These are phyloP conservation scores for Theretra japonica DNA, from an alignment of 2,888 invertebrate species.

Conservation along the genomic window DNA sequence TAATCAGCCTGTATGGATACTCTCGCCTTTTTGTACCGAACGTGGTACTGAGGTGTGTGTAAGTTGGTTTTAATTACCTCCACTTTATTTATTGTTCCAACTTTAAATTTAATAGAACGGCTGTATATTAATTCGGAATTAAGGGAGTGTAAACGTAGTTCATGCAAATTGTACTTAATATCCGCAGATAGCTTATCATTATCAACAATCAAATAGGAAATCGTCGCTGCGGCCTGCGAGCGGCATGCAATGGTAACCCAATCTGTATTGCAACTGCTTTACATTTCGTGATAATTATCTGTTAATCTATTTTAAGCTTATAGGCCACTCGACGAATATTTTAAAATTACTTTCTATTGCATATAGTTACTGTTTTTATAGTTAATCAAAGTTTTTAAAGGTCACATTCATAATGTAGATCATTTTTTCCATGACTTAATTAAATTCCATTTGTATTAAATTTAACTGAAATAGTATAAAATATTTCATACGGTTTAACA, in stretches of 20 bases:
- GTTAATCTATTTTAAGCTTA: background rate
- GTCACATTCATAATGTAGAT: too few relatives aligned
- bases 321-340: background rate
- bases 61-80: constrained; percentile 21
- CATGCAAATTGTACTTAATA: background rate
- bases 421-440: too few relatives aligned
- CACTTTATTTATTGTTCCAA: background rate
- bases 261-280: background rate
- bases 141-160: background rate
- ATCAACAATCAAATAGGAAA: constrained; percentile 4
- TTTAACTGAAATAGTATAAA: too few relatives aligned
- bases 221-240: background rate
- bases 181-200: constrained; percentile 4
- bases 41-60: background rate
- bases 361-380: background rate
- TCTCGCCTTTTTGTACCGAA: constrained; percentile 35
- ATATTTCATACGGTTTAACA: too few relatives aligned
- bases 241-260: constrained; percentile 23
- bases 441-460: too few relatives aligned
- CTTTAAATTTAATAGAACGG: constrained; percentile 4
- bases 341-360: background rate
- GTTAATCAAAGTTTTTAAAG: too few relatives aligned
- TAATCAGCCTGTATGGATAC: constrained; percentile 64
- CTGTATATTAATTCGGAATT: background rate
- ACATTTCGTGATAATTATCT: background rate